Conservation (phyloP, 1,140 invertebrate genomes). For the Amyelois transitella region DNA sequence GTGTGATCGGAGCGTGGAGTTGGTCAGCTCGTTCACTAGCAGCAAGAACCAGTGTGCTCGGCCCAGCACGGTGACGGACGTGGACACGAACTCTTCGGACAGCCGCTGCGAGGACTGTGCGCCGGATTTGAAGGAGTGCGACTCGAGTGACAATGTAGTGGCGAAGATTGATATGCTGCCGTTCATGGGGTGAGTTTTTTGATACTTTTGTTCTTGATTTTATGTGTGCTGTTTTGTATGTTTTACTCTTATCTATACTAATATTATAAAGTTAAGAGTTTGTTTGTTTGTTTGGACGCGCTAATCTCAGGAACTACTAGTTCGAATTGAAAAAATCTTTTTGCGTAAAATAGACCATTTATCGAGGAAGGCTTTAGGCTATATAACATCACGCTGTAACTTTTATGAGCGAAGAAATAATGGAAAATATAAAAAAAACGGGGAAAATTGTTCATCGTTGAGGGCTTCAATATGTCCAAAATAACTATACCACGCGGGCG, state of each 20-base stretch:
- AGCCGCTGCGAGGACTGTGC: slow-evolving; percentile 16
- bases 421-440: too few species aligned
- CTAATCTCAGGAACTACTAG: too few species aligned
- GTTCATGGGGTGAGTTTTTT: slow-evolving; percentile 54
- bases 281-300: too few species aligned
- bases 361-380: too few species aligned
- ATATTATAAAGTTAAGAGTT: too few species aligned
- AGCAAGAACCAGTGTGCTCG: slow-evolving; percentile 22
- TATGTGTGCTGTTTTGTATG: too few species aligned
- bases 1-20: slow-evolving; percentile 2
- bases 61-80: background rate
- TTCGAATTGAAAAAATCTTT: too few species aligned
- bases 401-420: too few species aligned
- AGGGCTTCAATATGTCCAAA: background rate
- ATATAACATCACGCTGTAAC: too few species aligned
- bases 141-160: slow-evolving; percentile 36
- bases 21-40: slow-evolving; percentile 24
- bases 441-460: too few species aligned
- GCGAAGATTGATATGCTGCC: slow-evolving; percentile 47
- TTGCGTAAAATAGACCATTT: too few species aligned
- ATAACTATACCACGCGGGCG: background rate
- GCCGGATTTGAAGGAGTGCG: slow-evolving; percentile 25
- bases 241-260: too few species aligned
- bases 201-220: background rate
- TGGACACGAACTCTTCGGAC: background rate